phyloP scores from a whole-genome alignment of 2,888 invertebrate species.

The Eudasyphora cyanicolor region DNA sequence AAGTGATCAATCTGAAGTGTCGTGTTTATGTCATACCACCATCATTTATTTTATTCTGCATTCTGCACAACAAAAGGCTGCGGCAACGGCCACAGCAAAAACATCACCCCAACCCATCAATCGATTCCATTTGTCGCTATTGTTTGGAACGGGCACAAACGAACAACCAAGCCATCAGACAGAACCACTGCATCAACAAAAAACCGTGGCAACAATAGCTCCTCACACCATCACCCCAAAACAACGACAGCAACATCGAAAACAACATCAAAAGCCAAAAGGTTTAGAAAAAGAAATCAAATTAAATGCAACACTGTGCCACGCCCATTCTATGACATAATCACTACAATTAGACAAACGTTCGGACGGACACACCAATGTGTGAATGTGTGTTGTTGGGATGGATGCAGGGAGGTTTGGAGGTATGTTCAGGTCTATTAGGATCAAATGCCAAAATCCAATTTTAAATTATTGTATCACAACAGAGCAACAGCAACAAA shows the following conservation, averaged over 20 bases:
- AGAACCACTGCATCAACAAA: no score
- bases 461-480: conserved; percentile 34
- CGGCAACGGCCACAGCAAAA: not conserved
- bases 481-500: conserved; percentile 22
- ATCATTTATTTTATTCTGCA: conserved; percentile 6
- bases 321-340: conserved; percentile 63
- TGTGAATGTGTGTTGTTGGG: not conserved
- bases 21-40: not conserved
- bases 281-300: conserved; percentile 43
- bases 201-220: conserved; percentile 13
- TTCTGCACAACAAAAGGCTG: not conserved
- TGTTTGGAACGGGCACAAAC: no score
- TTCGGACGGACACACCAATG: conserved; percentile 16
- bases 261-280: not conserved
- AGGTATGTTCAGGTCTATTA: conserved; percentile 17
- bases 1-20: conserved; percentile 9
- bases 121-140: not conserved
- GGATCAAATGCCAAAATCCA: conserved; percentile 58
- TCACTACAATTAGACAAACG: conserved; percentile 54
- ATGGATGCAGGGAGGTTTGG: not conserved
- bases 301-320: conserved; percentile 55
- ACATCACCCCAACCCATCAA: not conserved
- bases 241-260: conserved; percentile 2
- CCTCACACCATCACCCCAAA: not conserved
- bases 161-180: no score